Percentiles rank a stretch among this genome's conserved stretches.
These are phyloP conservation scores for Micrastur ruficollis DNA, from an alignment of 2,797 vertebrate species.

Conservation along the genomic window DNA sequence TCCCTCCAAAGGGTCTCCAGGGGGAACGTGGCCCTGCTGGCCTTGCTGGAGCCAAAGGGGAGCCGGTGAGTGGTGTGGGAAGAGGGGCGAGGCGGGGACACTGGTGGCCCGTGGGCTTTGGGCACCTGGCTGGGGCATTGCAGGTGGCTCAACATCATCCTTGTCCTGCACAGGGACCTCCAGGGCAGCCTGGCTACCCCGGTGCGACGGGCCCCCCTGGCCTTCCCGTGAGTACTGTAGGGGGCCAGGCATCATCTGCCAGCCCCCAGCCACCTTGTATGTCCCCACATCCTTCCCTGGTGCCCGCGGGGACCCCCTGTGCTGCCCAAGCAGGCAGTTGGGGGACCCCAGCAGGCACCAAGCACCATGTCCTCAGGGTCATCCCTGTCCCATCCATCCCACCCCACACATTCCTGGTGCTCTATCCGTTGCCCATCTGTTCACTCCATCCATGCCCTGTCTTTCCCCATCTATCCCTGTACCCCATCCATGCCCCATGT, in stretches of 20 bases:
- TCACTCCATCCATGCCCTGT: background rate
- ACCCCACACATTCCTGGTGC: background rate
- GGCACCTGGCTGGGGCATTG: background rate
- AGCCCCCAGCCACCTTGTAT: background rate
- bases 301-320: rapidly evolving
- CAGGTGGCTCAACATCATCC: background rate
- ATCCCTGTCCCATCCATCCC: background rate
- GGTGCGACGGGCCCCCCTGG: conserved; percentile 89
- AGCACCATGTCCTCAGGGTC: rapidly evolving
- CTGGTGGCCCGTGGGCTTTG: rapidly evolving
- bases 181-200: conserved; percentile 89
- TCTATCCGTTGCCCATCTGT: rapidly evolving
- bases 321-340: background rate
- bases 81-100: background rate
- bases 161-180: conserved; percentile 78
- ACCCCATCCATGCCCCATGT: rapidly evolving
- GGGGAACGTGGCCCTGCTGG: conserved; percentile 87
- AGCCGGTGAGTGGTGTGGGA: conserved; percentile 77
- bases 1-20: conserved; percentile 85
- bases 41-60: conserved; percentile 86
- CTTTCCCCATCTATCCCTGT: background rate
- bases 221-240: conserved; percentile 82
- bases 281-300: background rate
- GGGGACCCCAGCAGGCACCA: rapidly evolving
- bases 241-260: background rate